phyloP scores from a whole-genome alignment of 2,797 vertebrate species.

The Cheirogaleus major region DNA sequence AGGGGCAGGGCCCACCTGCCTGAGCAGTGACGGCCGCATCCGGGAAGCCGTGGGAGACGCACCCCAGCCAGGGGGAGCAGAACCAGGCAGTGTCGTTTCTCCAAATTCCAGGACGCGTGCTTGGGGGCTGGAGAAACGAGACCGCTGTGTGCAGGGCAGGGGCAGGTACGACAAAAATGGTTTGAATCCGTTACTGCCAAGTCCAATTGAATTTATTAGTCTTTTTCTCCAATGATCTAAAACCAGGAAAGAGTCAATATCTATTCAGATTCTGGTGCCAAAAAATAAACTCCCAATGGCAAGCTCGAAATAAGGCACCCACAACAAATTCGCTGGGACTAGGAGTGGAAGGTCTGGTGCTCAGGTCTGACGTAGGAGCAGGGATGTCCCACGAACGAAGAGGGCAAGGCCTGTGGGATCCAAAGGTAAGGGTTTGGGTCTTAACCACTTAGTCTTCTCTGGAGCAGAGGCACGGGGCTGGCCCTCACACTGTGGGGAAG shows the following conservation, averaged over 20 bases:
- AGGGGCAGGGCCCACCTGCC: neutral
- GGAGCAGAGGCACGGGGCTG: too few relatives aligned
- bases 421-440: neutral
- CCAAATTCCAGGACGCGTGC: neutral
- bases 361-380: accelerated
- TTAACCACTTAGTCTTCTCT: accelerated
- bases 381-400: neutral
- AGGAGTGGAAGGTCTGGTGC: too few relatives aligned
- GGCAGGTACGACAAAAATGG: neutral
- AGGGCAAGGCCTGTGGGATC: neutral
- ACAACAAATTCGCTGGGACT: neutral
- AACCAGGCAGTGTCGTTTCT: neutral
- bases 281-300: neutral
- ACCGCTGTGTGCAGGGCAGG: neutral
- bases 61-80: neutral
- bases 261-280: neutral
- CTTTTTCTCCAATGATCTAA: neutral
- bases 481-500: too few relatives aligned
- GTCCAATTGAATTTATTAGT: too few relatives aligned
- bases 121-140: neutral
- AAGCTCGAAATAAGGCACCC: neutral
- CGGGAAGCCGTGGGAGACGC: neutral
- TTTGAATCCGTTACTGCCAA: neutral
- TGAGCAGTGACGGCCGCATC: neutral
- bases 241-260: neutral